Evolutionary conservation across 2,113 vertebrate genomes (phyloP).

Genomic region (Calidris pugnax): DNA sequence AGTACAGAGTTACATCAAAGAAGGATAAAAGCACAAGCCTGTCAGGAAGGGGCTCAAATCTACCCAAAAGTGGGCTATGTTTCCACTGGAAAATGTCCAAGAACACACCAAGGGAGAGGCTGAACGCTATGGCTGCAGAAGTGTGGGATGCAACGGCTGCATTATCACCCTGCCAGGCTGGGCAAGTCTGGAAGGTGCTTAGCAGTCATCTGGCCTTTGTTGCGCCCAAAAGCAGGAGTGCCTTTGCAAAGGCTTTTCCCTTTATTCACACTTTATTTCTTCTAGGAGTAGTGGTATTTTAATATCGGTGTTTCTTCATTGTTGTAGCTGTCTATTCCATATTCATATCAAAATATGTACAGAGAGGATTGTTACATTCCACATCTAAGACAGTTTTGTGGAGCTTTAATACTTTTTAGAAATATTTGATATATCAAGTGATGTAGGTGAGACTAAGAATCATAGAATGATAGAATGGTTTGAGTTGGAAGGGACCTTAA

Average conservation of each 20-base stretch:
- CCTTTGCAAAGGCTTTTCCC: neutral
- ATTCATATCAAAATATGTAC: neutral
- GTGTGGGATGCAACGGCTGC: rapidly evolving
- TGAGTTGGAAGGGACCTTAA: too few relatives aligned
- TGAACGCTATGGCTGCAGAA: neutral
- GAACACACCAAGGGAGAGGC: neutral
- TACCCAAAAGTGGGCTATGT: neutral
- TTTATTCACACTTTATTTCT: neutral
- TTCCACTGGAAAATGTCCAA: neutral
- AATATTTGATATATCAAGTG: neutral
- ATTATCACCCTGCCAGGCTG: neutral
- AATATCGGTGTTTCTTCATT: neutral
- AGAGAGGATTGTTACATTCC: rapidly evolving
- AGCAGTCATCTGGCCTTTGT: neutral
- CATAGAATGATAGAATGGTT: too few relatives aligned
- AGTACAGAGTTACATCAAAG: neutral
- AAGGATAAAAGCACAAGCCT: neutral
- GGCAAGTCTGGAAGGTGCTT: neutral
- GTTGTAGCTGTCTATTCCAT: neutral
- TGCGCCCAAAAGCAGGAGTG: neutral
- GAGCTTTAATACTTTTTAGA: neutral
- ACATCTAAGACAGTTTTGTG: neutral
- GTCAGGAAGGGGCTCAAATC: neutral
- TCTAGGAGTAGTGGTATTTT: neutral
- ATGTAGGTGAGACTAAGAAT: neutral